These are phyloP conservation scores for Haemorhous mexicanus DNA, from an alignment of 2,113 vertebrate species.

Conservation along the genomic window DNA sequence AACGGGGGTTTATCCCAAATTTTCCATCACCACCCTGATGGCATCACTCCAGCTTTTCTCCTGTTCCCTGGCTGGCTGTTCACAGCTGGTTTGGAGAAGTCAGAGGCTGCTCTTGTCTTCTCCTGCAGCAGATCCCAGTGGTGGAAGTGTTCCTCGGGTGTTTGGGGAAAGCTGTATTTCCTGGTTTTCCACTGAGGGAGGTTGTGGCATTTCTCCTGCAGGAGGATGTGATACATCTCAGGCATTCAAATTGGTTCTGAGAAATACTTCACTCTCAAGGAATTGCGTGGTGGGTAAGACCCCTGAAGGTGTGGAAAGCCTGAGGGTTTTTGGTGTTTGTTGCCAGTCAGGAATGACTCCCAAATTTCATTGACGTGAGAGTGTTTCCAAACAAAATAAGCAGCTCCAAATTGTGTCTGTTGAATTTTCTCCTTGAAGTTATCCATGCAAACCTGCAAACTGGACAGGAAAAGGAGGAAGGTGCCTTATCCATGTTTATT, in stretches of 20 bases:
- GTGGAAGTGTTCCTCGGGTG: background rate
- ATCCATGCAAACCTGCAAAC: background rate
- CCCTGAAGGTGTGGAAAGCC: background rate
- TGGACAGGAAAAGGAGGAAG: background rate
- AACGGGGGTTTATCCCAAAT: background rate
- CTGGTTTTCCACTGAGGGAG: background rate
- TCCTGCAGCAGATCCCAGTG: background rate
- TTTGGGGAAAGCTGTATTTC: background rate
- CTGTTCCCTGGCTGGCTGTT: fast-evolving
- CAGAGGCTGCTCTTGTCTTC: background rate
- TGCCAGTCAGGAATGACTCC: background rate
- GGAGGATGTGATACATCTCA: background rate
- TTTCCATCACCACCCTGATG: background rate
- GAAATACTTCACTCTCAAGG: background rate
- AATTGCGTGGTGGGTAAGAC: background rate
- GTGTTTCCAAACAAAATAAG: background rate
- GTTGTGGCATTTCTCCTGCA: background rate
- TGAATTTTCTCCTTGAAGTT: background rate
- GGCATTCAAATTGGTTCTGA: background rate
- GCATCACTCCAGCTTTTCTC: background rate
- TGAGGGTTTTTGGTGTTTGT: background rate
- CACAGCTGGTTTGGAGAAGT: background rate
- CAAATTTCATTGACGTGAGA: fast-evolving
- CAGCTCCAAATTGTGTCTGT: background rate
- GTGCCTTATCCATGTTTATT: background rate